These are phyloP conservation scores for Lucilia sericata DNA, from an alignment of 1,140 invertebrate species.

Conservation along the genomic window DNA sequence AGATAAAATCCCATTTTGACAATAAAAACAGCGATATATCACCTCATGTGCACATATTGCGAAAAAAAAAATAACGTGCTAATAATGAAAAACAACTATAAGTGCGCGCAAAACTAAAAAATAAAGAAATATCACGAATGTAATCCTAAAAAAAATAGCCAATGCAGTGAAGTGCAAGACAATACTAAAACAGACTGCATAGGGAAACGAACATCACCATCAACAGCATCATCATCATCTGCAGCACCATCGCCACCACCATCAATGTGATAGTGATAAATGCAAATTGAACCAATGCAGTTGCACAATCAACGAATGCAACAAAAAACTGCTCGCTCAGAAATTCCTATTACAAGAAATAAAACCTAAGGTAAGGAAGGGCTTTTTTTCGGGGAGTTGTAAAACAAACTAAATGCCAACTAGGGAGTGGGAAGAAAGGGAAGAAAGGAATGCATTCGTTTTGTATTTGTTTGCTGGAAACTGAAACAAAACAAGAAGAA, in stretches of 20 bases:
- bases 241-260: background rate
- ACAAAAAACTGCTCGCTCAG: background rate
- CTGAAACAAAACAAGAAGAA: background rate
- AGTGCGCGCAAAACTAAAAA: background rate
- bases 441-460: background rate
- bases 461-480: background rate
- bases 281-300: conserved; percentile 33
- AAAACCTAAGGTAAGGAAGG: conserved; percentile 33
- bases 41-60: background rate
- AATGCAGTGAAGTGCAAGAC: conserved; percentile 34
- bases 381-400: background rate
- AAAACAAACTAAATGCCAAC: background rate
- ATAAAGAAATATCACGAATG: background rate
- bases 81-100: background rate
- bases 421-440: background rate
- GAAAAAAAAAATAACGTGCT: background rate
- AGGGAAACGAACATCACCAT: background rate
- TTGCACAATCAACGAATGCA: conserved; percentile 27
- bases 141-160: conserved; percentile 6
- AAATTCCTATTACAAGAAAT: conserved; percentile 16
- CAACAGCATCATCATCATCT: background rate
- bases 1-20: conserved; percentile 1
- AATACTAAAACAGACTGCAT: conserved; percentile 7
- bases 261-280: background rate
- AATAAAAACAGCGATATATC: conserved; percentile 6